Evolutionary conservation across 2,113 vertebrate genomes (phyloP).

Genomic region (Pipa parva): DNA sequence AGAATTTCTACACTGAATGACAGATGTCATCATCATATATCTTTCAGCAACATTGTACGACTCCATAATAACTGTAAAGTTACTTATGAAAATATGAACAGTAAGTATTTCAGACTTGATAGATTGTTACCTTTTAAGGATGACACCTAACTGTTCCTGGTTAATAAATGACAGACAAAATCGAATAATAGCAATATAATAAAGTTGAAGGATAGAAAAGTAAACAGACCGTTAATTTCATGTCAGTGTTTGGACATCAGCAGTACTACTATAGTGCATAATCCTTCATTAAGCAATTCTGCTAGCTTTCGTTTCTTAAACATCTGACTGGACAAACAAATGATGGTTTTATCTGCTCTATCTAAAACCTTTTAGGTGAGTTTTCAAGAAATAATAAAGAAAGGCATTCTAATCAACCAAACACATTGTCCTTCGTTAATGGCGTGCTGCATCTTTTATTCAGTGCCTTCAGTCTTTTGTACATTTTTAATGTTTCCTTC

Average conservation of each 20-base stretch:
- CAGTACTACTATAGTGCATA: background rate
- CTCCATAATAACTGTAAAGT: no score
- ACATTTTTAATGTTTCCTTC: conserved; percentile 38
- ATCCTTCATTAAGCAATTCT: background rate
- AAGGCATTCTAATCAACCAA: background rate
- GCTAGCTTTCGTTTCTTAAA: background rate
- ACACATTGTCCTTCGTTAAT: background rate
- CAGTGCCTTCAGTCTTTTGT: conserved; percentile 14
- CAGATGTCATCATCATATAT: no score
- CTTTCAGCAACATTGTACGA: no score
- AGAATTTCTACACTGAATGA: no score
- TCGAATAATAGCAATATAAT: no score
- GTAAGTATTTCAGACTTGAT: no score
- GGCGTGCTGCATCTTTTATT: conserved; percentile 31
- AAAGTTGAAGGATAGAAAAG: no score
- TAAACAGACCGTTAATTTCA: no score
- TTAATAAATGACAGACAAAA: no score
- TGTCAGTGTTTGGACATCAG: background rate
- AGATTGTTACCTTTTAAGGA: no score
- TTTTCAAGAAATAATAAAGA: conserved; percentile 14
- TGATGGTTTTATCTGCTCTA: background rate
- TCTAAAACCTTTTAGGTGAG: background rate
- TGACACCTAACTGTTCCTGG: no score
- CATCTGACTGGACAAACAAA: background rate
- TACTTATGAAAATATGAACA: no score